Evolutionary conservation across 1,140 invertebrate species (phyloP), one percentile per base, ranked within the genome.

Genomic region (Whitmania pigra): DNA sequence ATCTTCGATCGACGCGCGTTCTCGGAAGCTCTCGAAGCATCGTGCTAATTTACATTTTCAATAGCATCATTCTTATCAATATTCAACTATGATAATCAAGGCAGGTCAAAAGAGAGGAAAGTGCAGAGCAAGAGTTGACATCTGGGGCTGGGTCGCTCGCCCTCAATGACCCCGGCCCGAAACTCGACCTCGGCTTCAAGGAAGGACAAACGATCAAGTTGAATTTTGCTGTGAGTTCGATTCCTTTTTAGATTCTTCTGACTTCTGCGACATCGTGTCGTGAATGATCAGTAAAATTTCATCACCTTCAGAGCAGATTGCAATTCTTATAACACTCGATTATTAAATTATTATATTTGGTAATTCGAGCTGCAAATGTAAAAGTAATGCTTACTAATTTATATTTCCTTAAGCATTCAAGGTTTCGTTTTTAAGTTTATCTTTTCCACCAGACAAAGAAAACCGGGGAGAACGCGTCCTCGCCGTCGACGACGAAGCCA

Each of bases 201-300:
- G 95, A 97, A 81, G 95, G 95, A 36, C 91, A 98, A 85, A 98
- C 94, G 20, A 97, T 98, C 75, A 97, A 94, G 85, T 94, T 98
- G 60, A 97, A 97, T 80, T 94, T 97, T 76, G 92, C 90, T 75
- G 93, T 95, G 85, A 86, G 87, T 82, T n/a, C 18, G 15, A 25
- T 53, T 55, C 55, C 49, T 40, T 36, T 36, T 36, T 36, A 36
- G 31, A 36, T 36, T 36, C 31, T 36, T 36, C 31, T 36, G 31
- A n/a, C n/a, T 36, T 2, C 2, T 36, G 31, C 31, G 31, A 36
- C 31, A 36, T 36, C 31, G 31, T 36, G 31, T 36, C 31, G 31
- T 6, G 31, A 36, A 36, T 6, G 31, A 2, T 36, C 31, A 36
- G 6, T 36, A 36, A 36, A 36, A 36, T 36, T 2, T 36, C 31